phyloP scores from a whole-genome alignment of 2,888 invertebrate species.

The Sphecodes monilicornis region DNA sequence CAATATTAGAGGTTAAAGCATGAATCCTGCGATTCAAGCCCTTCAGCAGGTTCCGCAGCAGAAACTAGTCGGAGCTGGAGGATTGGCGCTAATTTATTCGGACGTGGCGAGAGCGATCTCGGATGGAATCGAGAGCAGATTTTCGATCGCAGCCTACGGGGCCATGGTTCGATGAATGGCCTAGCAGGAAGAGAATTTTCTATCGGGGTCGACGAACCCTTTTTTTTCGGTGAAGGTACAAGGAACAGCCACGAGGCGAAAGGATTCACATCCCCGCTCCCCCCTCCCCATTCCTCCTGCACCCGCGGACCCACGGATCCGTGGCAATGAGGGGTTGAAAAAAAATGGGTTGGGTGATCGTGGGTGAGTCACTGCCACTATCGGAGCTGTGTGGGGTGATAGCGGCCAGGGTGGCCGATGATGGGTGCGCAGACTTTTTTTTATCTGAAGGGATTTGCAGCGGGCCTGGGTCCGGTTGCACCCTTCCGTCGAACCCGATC shows the following conservation, averaged over 20 bases:
- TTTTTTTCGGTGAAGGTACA: conserved; percentile 71
- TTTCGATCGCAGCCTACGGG: conserved; percentile 1
- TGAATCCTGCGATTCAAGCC: background rate
- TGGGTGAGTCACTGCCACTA: conserved; percentile 81
- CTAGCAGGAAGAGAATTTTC: conserved; percentile 22
- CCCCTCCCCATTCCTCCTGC: conserved; percentile 17
- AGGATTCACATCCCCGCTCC: conserved; percentile 70
- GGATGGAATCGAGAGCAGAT: conserved; percentile 68
- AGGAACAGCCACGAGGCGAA: conserved; percentile 65
- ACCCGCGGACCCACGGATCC: conserved; percentile 69
- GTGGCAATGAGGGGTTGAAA: conserved; percentile 70
- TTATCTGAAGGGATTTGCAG: conserved; percentile 82
- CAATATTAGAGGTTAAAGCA: too few relatives aligned
- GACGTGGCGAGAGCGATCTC: conserved; percentile 42
- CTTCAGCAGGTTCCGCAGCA: background rate
- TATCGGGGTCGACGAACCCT: conserved; percentile 65
- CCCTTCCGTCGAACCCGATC: conserved; percentile 71
- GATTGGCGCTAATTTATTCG: background rate
- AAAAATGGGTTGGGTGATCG: conserved; percentile 81
- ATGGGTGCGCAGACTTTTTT: conserved; percentile 77
- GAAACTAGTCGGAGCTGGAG: background rate
- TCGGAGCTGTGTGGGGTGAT: conserved; percentile 76
- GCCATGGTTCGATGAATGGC: conserved; percentile 8
- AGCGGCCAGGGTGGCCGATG: conserved; percentile 73
- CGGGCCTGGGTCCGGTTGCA: conserved; percentile 81